phyloP scores from a whole-genome alignment of 2,113 vertebrate species.

The Laticauda laticaudata region DNA sequence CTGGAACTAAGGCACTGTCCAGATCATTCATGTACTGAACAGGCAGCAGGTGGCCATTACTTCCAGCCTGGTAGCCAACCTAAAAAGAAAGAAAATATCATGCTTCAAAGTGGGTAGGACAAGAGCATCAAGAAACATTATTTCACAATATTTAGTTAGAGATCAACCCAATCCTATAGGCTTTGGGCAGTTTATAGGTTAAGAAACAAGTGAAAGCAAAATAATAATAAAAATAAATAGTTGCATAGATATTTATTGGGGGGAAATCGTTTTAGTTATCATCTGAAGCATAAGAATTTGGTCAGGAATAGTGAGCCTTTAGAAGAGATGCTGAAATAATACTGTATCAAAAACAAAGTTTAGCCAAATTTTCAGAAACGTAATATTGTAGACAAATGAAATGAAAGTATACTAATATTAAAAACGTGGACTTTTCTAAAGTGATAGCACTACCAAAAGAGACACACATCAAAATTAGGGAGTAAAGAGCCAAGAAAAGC shows the following conservation, averaged over 20 bases:
- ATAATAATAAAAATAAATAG: neutral
- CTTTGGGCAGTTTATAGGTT: neutral
- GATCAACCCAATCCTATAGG: neutral
- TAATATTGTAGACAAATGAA: neutral
- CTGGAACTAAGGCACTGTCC: conserved; percentile 89
- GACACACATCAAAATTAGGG: neutral
- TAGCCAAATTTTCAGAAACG: neutral
- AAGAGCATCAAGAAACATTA: neutral
- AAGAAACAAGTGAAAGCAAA: neutral
- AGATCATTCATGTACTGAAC: conserved; percentile 91
- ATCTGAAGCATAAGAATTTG: neutral
- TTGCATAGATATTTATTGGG: neutral
- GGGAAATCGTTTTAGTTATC: neutral
- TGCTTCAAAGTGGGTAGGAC: neutral
- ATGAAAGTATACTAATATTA: neutral
- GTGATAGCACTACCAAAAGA: neutral
- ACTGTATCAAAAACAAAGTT: neutral
- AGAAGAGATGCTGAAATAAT: neutral
- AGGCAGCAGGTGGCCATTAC: conserved; percentile 91
- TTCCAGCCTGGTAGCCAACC: conserved; percentile 94
- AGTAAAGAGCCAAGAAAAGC: neutral
- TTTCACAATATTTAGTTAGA: neutral
- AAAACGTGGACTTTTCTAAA: neutral
- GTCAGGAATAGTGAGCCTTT: neutral
- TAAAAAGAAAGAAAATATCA: conserved; percentile 57